These are phyloP conservation scores for Euthynnus affinis DNA, from an alignment of 2,797 vertebrate species.

Conservation along the genomic window DNA sequence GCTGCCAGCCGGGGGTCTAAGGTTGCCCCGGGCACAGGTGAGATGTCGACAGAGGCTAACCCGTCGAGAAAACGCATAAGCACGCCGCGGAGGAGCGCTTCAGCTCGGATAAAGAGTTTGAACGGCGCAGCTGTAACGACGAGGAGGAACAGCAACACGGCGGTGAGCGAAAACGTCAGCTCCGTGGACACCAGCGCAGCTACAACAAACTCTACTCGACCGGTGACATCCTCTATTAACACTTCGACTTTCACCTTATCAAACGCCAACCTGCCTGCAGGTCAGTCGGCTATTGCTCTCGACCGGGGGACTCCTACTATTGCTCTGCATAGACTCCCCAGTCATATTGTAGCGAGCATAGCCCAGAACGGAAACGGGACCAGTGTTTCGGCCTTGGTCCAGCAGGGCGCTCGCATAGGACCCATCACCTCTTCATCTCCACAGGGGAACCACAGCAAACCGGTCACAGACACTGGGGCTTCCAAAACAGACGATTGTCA, in stretches of 20 bases:
- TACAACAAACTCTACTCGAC: slow-evolving; percentile 62
- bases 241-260: slow-evolving; percentile 80
- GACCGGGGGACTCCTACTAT: slow-evolving; percentile 86
- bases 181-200: slow-evolving; percentile 47
- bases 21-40: slow-evolving; percentile 59
- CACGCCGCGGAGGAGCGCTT: slow-evolving; percentile 76
- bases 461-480: slow-evolving; percentile 65
- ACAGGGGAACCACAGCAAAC: slow-evolving; percentile 75
- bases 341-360: slow-evolving; percentile 86
- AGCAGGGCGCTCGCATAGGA: slow-evolving; percentile 73
- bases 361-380: slow-evolving; percentile 88
- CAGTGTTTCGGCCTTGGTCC: slow-evolving; percentile 80
- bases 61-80: slow-evolving; percentile 80
- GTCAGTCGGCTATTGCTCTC: slow-evolving; percentile 79
- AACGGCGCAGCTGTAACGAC: slow-evolving; percentile 83
- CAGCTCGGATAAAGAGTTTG: slow-evolving; percentile 82
- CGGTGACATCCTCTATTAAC: slow-evolving; percentile 74
- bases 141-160: slow-evolving; percentile 72
- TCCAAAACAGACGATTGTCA: slow-evolving; percentile 79
- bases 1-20: slow-evolving; percentile 63
- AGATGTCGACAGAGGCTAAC: slow-evolving; percentile 71
- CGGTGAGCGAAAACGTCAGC: slow-evolving; percentile 50
- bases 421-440: slow-evolving; percentile 61
- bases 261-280: slow-evolving; percentile 73
- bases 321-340: slow-evolving; percentile 86